Percentiles rank a stretch among this genome's conserved stretches.
phyloP scores from a whole-genome alignment of 1,140 invertebrate species.

The Ceratina calcarata region DNA sequence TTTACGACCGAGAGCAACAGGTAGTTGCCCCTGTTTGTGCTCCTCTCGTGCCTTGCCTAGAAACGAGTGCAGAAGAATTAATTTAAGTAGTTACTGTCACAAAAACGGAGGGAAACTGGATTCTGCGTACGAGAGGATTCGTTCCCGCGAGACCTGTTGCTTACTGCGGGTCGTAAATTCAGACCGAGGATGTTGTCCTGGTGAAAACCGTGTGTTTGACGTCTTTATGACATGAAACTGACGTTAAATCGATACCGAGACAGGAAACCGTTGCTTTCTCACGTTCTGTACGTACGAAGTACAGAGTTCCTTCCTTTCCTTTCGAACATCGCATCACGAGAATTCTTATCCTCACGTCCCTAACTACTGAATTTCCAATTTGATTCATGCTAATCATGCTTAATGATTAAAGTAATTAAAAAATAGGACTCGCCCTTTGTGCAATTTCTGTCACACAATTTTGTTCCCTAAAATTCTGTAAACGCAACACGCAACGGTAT shows the following conservation, averaged over 20 bases:
- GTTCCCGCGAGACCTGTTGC: conserved; percentile 75
- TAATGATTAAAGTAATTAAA: background rate
- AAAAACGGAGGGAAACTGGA: background rate
- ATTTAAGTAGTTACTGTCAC: background rate
- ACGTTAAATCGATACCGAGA: conserved; percentile 78
- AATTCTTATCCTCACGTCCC: too few relatives aligned
- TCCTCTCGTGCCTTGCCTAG: background rate
- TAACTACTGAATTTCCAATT: background rate
- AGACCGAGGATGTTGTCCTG: conserved; percentile 79
- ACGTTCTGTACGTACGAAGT: background rate
- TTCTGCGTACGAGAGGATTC: background rate
- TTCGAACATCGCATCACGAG: too few relatives aligned
- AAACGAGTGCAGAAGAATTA: too few relatives aligned
- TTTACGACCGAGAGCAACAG: conserved; percentile 78
- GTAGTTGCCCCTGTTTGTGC: conserved; percentile 47
- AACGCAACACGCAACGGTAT: background rate
- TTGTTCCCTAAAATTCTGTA: background rate
- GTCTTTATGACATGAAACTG: conserved; percentile 79
- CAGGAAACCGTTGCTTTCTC: conserved; percentile 61
- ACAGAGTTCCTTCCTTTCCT: background rate
- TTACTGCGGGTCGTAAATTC: conserved; percentile 76
- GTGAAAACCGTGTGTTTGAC: conserved; percentile 80
- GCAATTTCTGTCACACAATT: background rate
- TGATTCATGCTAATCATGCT: background rate
- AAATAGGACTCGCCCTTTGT: background rate